phyloP scores from a whole-genome alignment of 1,140 invertebrate species.

The Batillaria attramentaria region DNA sequence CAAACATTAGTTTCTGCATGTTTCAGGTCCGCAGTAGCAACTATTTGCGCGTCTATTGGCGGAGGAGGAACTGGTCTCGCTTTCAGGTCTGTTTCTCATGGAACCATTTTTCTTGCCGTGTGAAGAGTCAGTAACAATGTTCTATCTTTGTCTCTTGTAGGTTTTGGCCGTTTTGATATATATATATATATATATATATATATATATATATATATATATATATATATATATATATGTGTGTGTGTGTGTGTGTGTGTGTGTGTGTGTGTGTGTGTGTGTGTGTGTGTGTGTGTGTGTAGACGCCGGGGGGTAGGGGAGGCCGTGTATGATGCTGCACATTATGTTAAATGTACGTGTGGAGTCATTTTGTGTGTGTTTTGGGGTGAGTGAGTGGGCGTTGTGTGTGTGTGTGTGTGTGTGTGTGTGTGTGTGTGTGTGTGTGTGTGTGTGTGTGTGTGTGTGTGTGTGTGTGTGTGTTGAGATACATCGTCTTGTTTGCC shows the following conservation, averaged over 20 bases:
- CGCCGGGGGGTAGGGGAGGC: neutral
- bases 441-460: constrained; percentile 6
- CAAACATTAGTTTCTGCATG: too few species aligned
- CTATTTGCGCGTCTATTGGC: too few species aligned
- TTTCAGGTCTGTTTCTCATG: too few species aligned
- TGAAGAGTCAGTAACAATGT: too few species aligned
- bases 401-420: constrained; percentile 8
- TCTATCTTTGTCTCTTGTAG: too few species aligned
- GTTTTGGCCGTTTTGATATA: too few species aligned
- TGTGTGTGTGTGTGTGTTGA: constrained; percentile 17
- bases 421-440: constrained; percentile 11
- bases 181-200: too few species aligned
- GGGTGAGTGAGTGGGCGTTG: constrained; percentile 1
- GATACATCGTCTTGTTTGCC: too few species aligned
- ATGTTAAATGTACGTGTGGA: neutral
- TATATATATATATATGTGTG: neutral
- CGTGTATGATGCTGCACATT: neutral
- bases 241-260: neutral
- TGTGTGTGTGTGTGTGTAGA: constrained; percentile 10
- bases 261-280: constrained; percentile 10
- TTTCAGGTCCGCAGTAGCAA: too few species aligned
- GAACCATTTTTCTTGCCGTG: too few species aligned
- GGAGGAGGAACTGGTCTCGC: too few species aligned
- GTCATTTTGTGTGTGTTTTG: neutral
- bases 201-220: neutral